phyloP scores from a whole-genome alignment of 1,140 invertebrate species.

The Caenorhabditis tropicalis region DNA sequence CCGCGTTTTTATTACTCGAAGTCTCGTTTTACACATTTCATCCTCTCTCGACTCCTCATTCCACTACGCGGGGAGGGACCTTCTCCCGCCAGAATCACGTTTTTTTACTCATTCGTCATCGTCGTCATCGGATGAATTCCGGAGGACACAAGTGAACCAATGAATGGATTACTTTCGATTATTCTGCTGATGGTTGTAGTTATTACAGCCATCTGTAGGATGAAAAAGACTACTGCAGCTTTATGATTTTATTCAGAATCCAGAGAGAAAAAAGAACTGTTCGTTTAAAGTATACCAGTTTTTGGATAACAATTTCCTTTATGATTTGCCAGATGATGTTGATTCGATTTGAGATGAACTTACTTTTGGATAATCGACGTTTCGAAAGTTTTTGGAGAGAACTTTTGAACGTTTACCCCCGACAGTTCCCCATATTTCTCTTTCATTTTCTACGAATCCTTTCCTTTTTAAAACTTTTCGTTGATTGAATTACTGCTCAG shows the following conservation, averaged over 20 bases:
- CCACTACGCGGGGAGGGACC: background rate
- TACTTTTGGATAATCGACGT: background rate
- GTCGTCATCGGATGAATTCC: background rate
- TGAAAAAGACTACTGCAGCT: background rate
- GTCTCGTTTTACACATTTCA: slow-evolving; percentile 35
- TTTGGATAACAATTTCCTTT: background rate
- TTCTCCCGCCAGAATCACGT: slow-evolving; percentile 5
- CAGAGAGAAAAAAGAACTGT: background rate
- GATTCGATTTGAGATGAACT: slow-evolving; percentile 29
- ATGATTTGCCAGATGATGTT: background rate
- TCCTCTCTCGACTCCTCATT: too few relatives aligned
- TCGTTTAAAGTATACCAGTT: background rate
- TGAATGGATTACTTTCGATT: background rate
- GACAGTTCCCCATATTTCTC: too few relatives aligned
- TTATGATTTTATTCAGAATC: background rate
- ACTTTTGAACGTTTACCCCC: too few relatives aligned
- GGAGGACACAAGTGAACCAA: background rate
- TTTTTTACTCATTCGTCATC: too few relatives aligned
- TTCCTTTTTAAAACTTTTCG: too few relatives aligned
- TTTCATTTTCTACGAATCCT: too few relatives aligned
- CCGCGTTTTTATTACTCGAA: slow-evolving; percentile 37
- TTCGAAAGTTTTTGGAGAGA: background rate
- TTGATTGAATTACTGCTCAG: too few relatives aligned
- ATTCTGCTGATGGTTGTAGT: background rate
- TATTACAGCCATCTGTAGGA: background rate